Evolutionary conservation across 2,797 vertebrate species (phyloP).

Genomic region (Clarias fuscus): DNA sequence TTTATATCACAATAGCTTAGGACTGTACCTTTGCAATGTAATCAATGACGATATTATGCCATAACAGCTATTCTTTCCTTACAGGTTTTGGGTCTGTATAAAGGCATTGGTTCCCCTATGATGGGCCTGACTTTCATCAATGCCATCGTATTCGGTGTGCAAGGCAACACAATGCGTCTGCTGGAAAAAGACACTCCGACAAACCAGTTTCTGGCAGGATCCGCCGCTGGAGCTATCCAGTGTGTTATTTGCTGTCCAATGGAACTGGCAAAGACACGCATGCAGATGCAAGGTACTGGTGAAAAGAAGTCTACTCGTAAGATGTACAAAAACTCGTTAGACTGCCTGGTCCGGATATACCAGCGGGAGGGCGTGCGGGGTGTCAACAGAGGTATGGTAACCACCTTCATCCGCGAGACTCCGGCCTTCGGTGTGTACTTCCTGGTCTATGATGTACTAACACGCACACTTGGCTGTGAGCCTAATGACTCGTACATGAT

Average conservation of each 20-base stretch:
- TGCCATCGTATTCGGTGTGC: conserved; percentile 94
- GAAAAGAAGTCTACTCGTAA: conserved; percentile 81
- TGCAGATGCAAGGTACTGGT: conserved; percentile 95
- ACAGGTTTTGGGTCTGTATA: conserved; percentile 90
- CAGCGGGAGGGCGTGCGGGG: conserved; percentile 85
- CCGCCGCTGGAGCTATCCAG: conserved; percentile 90
- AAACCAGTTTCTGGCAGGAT: conserved; percentile 93
- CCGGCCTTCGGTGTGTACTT: conserved; percentile 97
- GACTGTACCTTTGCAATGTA: neutral
- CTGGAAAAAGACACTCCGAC: conserved; percentile 85
- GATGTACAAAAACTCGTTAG: conserved; percentile 91
- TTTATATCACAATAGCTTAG: neutral
- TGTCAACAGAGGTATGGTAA: conserved; percentile 90
- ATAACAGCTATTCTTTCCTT: neutral
- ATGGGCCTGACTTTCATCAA: conserved; percentile 99
- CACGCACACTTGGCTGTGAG: conserved; percentile 86
- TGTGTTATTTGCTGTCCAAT: conserved; percentile 95
- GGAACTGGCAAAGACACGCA: conserved; percentile 96
- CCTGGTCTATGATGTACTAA: conserved; percentile 87
- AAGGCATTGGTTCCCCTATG: conserved; percentile 97
- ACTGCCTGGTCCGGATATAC: conserved; percentile 92
- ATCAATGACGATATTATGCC: neutral
- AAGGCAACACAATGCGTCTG: conserved; percentile 87
- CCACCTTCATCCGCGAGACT: conserved; percentile 89
- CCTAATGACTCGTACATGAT: conserved; percentile 84